Evolutionary conservation across 2,888 invertebrate species (phyloP).

Genomic region (Drosophila flavopinicola): DNA sequence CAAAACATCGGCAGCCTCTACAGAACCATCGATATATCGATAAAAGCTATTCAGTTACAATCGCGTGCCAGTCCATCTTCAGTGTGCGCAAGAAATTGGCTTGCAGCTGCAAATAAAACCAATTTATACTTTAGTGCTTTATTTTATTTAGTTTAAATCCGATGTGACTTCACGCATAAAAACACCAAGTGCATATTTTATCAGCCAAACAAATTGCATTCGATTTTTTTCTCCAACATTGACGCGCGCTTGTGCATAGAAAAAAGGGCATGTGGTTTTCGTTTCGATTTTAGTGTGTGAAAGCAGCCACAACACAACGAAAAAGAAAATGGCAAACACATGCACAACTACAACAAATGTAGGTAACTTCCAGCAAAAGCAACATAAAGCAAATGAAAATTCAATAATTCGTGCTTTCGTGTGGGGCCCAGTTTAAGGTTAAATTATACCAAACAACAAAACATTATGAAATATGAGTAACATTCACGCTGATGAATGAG

Average conservation of each 20-base stretch:
- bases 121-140: conserved; percentile 31
- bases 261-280: conserved; percentile 62
- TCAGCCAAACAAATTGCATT: conserved; percentile 29
- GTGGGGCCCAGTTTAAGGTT: conserved; percentile 56
- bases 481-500: conserved; percentile 46
- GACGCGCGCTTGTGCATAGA: conserved; percentile 41
- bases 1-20: neutral
- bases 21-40: conserved; percentile 16
- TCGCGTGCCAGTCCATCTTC: conserved; percentile 21
- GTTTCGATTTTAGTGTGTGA: conserved; percentile 61
- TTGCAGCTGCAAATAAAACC: conserved; percentile 54
- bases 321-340: conserved; percentile 77
- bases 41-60: neutral
- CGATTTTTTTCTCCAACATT: conserved; percentile 33
- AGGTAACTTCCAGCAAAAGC: conserved; percentile 59
- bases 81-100: conserved; percentile 48
- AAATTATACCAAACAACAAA: conserved; percentile 34
- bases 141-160: conserved; percentile 54
- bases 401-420: conserved; percentile 68
- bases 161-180: conserved; percentile 48
- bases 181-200: conserved; percentile 48
- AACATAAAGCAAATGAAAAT: conserved; percentile 65
- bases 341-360: conserved; percentile 72
- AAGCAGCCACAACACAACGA: conserved; percentile 64
- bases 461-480: conserved; percentile 71